phyloP scores from a whole-genome alignment of 1,140 invertebrate species.

The Phenacoccus solenopsis region DNA sequence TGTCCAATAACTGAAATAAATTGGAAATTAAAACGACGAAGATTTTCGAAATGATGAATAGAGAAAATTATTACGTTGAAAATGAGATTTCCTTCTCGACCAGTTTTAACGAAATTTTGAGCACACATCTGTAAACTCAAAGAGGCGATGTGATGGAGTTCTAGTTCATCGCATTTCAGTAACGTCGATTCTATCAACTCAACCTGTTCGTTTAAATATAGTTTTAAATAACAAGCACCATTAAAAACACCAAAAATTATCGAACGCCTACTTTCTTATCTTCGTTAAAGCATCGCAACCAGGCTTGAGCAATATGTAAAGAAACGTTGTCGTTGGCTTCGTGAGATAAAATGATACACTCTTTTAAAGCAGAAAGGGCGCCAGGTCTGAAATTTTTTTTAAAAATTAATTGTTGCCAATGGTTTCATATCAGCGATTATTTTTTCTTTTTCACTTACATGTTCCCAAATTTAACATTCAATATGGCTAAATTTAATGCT shows the following conservation, averaged over 20 bases:
- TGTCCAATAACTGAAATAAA: slow-evolving; percentile 58
- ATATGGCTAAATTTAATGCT: slow-evolving; percentile 71
- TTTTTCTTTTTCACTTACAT: too few species aligned
- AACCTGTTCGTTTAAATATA: neutral
- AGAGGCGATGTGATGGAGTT: slow-evolving; percentile 46
- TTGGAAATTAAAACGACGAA: slow-evolving; percentile 20
- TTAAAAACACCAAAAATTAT: neutral
- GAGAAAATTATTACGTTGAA: slow-evolving; percentile 8
- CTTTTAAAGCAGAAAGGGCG: slow-evolving; percentile 61
- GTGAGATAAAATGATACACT: slow-evolving; percentile 77
- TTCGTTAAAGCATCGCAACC: slow-evolving; percentile 53
- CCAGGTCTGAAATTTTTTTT: slow-evolving; percentile 50
- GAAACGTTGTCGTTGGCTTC: slow-evolving; percentile 72
- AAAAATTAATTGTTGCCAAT: too few species aligned
- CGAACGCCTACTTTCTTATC: slow-evolving; percentile 33
- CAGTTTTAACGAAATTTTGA: slow-evolving; percentile 20
- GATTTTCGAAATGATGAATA: neutral
- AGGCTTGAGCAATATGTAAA: slow-evolving; percentile 69
- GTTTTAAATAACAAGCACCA: too few species aligned
- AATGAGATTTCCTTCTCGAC: slow-evolving; percentile 9
- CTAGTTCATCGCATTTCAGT: slow-evolving; percentile 44
- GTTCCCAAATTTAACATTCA: slow-evolving; percentile 75
- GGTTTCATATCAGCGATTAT: too few species aligned
- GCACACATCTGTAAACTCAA: slow-evolving; percentile 37
- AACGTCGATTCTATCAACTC: slow-evolving; percentile 43